Base-by-base conservation (phyloP, 2,888 invertebrate genomes). In the Drosophila hawaiiensis region DNA sequence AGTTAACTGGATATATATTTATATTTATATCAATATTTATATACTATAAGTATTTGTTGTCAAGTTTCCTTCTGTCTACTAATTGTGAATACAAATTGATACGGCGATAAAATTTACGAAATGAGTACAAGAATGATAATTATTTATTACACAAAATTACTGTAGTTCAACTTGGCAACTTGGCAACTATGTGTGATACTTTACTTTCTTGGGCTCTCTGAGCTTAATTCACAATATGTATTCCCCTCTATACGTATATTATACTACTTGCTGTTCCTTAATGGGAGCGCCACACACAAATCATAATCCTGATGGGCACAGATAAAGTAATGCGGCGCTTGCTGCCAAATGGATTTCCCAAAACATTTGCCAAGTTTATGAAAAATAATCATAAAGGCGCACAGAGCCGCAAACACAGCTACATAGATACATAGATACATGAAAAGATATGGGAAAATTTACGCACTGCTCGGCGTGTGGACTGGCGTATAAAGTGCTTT, bases 281-380 rank as follows among this genome's bases (percentile, higher is more conserved):
- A 62, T 54, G 28, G 7, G 41, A 56, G 55, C 63, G 66, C 68
- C 76, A 61, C 73, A 86, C 84, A 84, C 91, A 90, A 89, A 84
- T 84, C 84, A 84, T 83, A 82, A 72, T 72, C 31, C 68, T 71
- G 87, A 83, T 90, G 84, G 82, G 67, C 76, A 64, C 68, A 83
- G 91, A 89, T 91, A 89, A 80, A 90, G 90, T 91, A 86, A 85
- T 89, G 90, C 87, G 83, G 66, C 86, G 76, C 80, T 76, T 54
- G 63, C 72, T 68, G 74, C 79, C 89, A 89, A 91, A 91, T 91
- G 92, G 92, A 91, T 91, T 92, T 92, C 79, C 76, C 79, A 76
- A 81, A 88, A 73, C 83, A 84, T 83, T 91, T 91, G 91, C 92
- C 91, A 91, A 91, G 79, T 91, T 91, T 91, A 84, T 84, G 79